Conservation (phyloP, 2,888 invertebrate genomes). For the Ypsolopha sequella region DNA sequence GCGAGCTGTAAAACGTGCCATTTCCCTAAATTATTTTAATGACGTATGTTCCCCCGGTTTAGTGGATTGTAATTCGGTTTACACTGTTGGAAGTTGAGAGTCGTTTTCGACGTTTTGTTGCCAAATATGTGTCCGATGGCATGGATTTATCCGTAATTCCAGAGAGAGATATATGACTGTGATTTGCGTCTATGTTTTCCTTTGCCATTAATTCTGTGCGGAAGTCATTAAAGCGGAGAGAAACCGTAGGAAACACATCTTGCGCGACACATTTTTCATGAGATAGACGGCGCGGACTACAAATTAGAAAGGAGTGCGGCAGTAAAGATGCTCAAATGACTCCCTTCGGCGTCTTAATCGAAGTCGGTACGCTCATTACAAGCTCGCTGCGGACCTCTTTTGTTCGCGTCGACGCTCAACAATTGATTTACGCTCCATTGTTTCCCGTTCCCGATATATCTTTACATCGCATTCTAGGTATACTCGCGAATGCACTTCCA, state of each 20-base stretch:
- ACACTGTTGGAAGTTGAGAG: conserved; percentile 21
- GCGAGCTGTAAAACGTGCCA: conserved; percentile 51
- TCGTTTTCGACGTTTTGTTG: conserved; percentile 17
- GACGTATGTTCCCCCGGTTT: conserved; percentile 43
- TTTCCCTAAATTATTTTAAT: conserved; percentile 60
- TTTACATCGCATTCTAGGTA: not conserved
- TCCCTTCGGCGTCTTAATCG: conserved; percentile 41
- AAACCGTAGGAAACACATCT: conserved; percentile 29
- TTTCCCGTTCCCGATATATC: conserved; percentile 25
- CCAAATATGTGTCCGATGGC: conserved; percentile 28
- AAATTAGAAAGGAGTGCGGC: conserved; percentile 40
- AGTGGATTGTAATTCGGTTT: conserved; percentile 44
- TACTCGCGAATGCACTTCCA: conserved; percentile 11
- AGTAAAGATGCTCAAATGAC: conserved; percentile 33
- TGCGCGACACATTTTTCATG: conserved; percentile 15
- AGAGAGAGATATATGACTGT: conserved; percentile 11
- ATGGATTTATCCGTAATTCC: conserved; percentile 9
- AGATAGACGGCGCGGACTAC: conserved; percentile 32
- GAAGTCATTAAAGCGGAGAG: conserved; percentile 39
- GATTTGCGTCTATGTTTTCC: conserved; percentile 15
- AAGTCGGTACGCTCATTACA: conserved; percentile 33
- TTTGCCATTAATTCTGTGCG: not conserved
- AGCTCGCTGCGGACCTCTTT: conserved; percentile 26
- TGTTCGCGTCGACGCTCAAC: conserved; percentile 32
- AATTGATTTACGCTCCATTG: conserved; percentile 59